A percentile compares a stretch with the other conserved stretches of the same genome.
Evolutionary conservation across 2,113 vertebrate genomes (phyloP).

Genomic region (Arizona elegans): DNA sequence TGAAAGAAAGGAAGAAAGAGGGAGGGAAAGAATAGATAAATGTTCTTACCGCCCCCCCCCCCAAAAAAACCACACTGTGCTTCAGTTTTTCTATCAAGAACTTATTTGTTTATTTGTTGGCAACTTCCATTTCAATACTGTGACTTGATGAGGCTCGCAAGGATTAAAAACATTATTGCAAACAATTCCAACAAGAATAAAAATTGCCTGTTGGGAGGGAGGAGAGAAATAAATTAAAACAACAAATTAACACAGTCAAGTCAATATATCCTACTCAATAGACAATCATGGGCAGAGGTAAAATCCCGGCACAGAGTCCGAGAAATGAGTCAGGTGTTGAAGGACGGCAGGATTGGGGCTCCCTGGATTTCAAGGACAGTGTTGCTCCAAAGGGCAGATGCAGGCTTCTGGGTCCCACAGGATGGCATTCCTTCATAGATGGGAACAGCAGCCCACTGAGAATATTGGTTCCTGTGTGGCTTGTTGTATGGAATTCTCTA

Average conservation of each 20-base stretch:
- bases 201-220: too few species aligned
- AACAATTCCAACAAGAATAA: too few species aligned
- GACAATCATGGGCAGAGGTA: background rate
- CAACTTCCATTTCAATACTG: too few species aligned
- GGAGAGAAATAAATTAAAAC: background rate
- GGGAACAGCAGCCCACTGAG: background rate
- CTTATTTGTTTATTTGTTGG: too few species aligned
- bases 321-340: background rate
- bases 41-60: background rate
- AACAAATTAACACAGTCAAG: background rate
- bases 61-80: too few species aligned
- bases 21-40: background rate
- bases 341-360: background rate
- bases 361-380: background rate
- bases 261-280: background rate
- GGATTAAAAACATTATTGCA: too few species aligned
- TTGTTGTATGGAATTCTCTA: background rate
- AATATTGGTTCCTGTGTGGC: too few species aligned
- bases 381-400: background rate
- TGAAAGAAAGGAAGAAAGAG: background rate
- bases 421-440: background rate
- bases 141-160: too few species aligned
- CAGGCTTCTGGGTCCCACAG: background rate
- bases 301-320: background rate
- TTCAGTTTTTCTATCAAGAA: background rate